Evolutionary conservation across 2,797 vertebrate genomes (phyloP).

Genomic region (Micropoecilia bifurca): DNA sequence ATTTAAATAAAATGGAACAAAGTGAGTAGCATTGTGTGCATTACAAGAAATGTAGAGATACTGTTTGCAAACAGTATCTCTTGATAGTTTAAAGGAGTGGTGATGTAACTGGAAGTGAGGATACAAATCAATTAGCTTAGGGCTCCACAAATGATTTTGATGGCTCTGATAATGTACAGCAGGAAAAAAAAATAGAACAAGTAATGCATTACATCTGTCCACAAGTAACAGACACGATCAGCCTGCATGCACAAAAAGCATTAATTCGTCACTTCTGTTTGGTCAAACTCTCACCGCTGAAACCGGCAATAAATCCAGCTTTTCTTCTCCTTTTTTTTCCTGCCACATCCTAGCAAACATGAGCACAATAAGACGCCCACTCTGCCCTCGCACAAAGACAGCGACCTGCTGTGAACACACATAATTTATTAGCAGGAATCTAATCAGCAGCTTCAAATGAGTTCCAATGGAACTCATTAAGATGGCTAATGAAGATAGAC

Average conservation of each 20-base stretch:
- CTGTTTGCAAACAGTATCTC: background rate
- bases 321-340: constrained; percentile 5
- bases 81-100: background rate
- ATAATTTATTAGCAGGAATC: constrained; percentile 78
- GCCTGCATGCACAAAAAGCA: background rate
- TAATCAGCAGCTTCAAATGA: constrained; percentile 77
- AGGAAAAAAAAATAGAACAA: background rate
- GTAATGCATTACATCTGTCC: background rate
- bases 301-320: constrained; percentile 15
- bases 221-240: constrained; percentile 10
- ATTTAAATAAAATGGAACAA: background rate
- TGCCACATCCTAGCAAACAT: constrained; percentile 14
- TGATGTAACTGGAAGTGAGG: background rate
- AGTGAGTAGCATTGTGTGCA: background rate
- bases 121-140: background rate
- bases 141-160: background rate
- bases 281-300: constrained; percentile 1
- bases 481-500: constrained; percentile 69
- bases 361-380: background rate
- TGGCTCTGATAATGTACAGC: background rate
- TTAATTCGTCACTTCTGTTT: background rate
- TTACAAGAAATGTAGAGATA: background rate
- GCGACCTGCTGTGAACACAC: constrained; percentile 74
- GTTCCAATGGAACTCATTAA: constrained; percentile 82
- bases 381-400: constrained; percentile 48